Conservation (phyloP, 2,113 vertebrate species). For the Protobothrops mucrosquamatus region DNA sequence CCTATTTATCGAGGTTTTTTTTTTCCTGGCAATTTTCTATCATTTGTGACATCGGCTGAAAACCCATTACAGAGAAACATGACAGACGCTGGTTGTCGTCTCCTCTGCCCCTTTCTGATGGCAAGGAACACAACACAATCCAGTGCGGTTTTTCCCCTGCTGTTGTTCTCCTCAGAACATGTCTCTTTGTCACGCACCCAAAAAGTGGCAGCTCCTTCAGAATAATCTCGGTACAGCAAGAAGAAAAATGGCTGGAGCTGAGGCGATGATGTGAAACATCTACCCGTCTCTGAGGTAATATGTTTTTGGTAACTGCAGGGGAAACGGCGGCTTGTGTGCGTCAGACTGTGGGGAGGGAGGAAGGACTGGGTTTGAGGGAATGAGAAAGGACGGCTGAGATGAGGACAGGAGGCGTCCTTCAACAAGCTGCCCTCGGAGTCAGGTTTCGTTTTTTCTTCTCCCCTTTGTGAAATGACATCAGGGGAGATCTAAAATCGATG, state of each 20-base stretch:
- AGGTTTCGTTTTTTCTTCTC: not conserved
- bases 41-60: not conserved
- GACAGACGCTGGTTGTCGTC: no score
- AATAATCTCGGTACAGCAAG: not conserved
- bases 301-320: conserved; percentile 14
- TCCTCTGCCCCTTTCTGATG: no score
- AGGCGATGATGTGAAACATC: not conserved
- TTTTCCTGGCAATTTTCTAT: not conserved
- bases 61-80: not conserved
- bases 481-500: not conserved
- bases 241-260: not conserved
- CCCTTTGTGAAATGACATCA: conserved; percentile 3
- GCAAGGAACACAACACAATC: not conserved
- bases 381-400: not conserved
- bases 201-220: not conserved
- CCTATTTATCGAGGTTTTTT: no score
- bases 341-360: not conserved
- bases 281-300: not conserved
- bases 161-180: not conserved
- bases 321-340: not conserved
- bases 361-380: not conserved
- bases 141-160: not conserved
- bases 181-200: not conserved
- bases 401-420: not conserved
- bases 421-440: not conserved